Base-by-base conservation (phyloP, 2,888 invertebrate genomes). In the Suillia variegata region DNA sequence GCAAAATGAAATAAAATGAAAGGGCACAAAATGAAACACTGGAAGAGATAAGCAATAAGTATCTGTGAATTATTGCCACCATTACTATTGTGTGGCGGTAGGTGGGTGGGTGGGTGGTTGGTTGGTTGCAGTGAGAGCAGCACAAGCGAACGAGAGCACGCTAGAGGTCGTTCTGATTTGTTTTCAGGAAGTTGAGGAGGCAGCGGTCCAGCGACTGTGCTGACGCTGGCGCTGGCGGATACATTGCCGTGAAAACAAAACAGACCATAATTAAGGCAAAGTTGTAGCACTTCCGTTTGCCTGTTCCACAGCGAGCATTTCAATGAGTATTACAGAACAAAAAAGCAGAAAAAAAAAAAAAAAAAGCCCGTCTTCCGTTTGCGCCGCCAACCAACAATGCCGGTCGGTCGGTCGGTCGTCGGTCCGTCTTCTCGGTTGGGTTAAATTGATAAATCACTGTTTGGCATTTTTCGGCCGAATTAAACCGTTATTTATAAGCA, bases 21-120 rank as follows among this genome's bases (percentile, higher is more conserved):
- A n/a, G n/a, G n/a, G n/a, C n/a, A n/a, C n/a, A n/a, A n/a, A n/a
- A n/a, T n/a, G 20, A 45, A 45, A 18, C 18, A 47, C 45, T 68
- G 56, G 53, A n/a, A n/a, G n/a, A 73, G 76, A 77, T 75, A 76
- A 76, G 74, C 75, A 76, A 76, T 77, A 77, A 77, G 74, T 77
- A 75, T 70, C 76, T 73, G 75, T 75, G 75, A 75, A 77, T 77
- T 75, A 75, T 77, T 70, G 71, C 69, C 64, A 75, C 68, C 73
- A 75, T 75, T 75, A 75, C 67, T 6, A 20, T 20, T 45, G 5
- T 45, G 18, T 18, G 31, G 34, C 15, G 51, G 17, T 17, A 12
- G 18, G 15, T n/a, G 26, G 22, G 24, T n/a, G n/a, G n/a, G 26
- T n/a, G n/a, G n/a, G n/a, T n/a, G n/a, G n/a, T n/a, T n/a, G n/a